These are phyloP conservation scores for Dermolepida albohirtum DNA, from an alignment of 2,888 invertebrate genomes.

Conservation along the genomic window DNA sequence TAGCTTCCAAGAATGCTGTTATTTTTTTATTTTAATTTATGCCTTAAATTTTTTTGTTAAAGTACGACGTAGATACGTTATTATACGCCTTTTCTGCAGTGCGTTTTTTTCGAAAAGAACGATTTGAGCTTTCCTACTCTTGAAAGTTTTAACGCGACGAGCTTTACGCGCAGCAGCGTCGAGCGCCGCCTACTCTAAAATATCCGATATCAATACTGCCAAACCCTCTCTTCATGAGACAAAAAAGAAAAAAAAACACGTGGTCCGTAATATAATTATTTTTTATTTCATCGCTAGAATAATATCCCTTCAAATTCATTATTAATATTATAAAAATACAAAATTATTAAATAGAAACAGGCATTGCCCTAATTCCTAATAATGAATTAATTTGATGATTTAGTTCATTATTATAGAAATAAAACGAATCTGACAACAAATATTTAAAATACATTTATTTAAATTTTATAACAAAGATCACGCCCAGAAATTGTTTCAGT, in stretches of 20 bases:
- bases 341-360: no score
- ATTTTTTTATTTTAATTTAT: neutral
- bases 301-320: no score
- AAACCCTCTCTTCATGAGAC: conserved; percentile 52
- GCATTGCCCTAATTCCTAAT: no score
- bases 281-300: conserved; percentile 16
- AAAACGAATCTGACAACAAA: no score
- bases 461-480: no score
- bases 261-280: conserved; percentile 55
- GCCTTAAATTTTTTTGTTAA: conserved; percentile 10
- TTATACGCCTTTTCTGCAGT: conserved; percentile 33
- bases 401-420: no score
- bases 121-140: conserved; percentile 37
- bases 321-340: no score
- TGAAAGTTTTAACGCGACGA: conserved; percentile 35
- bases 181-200: conserved; percentile 56
- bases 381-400: no score
- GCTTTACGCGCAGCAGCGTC: conserved; percentile 49
- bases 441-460: no score
- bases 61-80: neutral
- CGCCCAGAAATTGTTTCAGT: no score
- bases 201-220: conserved; percentile 63
- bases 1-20: neutral
- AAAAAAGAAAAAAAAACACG: conserved; percentile 58
- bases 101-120: conserved; percentile 37